Base-by-base conservation (phyloP, 2,888 invertebrate genomes). In the Petrophora chlorosata region DNA sequence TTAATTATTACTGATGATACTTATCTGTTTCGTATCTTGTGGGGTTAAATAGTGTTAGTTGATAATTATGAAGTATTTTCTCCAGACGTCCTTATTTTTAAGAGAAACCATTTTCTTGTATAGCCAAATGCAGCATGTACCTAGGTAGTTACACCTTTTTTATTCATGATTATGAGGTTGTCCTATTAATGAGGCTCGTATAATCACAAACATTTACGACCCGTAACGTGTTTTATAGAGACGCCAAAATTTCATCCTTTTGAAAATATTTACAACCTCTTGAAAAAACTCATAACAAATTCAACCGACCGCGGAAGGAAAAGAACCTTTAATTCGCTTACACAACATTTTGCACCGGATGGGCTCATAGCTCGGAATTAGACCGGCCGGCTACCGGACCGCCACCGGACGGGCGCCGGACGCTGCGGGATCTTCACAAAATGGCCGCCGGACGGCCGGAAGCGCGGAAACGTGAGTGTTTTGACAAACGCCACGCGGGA, bases 401-500 rank as follows among this genome's bases (percentile, higher is more conserved):
- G 65, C 84, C 73, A 79, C 67, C 70, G 45, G 41, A 45, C 41
- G 38, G 35, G 32, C 10, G 67, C 76, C 80, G 84, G 85, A 79
- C 84, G 89, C 59, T 56, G 56, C 50, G 56, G 58, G 43, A 56
- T 59, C 59, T 54, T 59, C 52, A 56, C 56, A 59, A 59, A 59
- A 59, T 59, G 59, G 89, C 88, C 76, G 82, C 70, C 72, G 51
- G 38, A 35, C 41, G 46, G n/a, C 76, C 83, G 87, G 88, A 87
- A 82, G 71, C 67, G 73, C 73, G 76, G 80, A 80, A 84, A 88
- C 90, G 90, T 89, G 90, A 85, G 76, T 81, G 85, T 83, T 87
- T 85, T 90, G 87, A 88, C 85, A 87, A 87, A 84, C 81, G 78
- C 73, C 71, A 67, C 65, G 68, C 76, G 81, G 79, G 76, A 80